A percentile compares a stretch with the other conserved stretches of the same genome.
Evolutionary conservation across 2,113 vertebrate genomes (phyloP).

Genomic region (Dipodomys merriami): DNA sequence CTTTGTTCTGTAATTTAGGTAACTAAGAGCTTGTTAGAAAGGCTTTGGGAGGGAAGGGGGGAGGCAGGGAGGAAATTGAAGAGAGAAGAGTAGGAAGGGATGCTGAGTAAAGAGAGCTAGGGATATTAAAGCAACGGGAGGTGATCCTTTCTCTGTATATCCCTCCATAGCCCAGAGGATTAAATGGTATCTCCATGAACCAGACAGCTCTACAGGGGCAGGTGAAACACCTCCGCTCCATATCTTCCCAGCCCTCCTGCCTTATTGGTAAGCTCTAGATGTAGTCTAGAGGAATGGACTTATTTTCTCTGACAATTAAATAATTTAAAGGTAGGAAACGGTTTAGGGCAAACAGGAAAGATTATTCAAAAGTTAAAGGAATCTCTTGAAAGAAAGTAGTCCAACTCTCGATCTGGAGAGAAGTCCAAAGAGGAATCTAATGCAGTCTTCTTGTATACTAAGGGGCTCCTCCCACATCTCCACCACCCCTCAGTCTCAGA

Average conservation of each 20-base stretch:
- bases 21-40: conserved; percentile 69
- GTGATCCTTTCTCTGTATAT: neutral
- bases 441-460: no score
- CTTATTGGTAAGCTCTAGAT: neutral
- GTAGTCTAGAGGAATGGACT: no score
- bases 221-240: neutral
- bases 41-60: neutral
- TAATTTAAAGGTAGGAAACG: no score
- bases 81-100: neutral
- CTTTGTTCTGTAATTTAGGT: conserved; percentile 71
- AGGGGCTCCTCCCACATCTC: no score
- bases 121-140: neutral
- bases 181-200: neutral
- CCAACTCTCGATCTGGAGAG: no score
- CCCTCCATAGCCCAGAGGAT: neutral
- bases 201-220: neutral
- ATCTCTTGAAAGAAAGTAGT: no score
- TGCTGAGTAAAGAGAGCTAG: neutral
- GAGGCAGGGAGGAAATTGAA: neutral
- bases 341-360: no score
- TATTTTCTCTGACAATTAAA: no score
- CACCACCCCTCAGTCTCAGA: no score
- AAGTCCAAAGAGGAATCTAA: no score
- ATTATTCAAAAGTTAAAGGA: no score
- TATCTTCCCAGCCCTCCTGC: neutral